Evolutionary conservation across 1,140 invertebrate species (phyloP).

Genomic region (Trichonephila clavipes): DNA sequence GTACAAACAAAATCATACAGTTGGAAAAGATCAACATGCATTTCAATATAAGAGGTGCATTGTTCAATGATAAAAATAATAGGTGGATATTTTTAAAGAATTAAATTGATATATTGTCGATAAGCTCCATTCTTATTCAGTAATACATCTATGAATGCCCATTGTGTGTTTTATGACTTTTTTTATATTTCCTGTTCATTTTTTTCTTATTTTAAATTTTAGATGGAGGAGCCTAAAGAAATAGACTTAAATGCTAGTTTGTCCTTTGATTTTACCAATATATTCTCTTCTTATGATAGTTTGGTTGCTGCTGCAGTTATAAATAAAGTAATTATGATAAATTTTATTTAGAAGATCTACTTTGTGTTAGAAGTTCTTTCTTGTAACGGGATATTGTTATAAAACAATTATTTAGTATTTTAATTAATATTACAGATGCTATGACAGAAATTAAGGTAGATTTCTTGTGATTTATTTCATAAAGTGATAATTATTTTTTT

Average conservation of each 20-base stretch:
- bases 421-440: neutral
- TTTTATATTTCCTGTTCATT: neutral
- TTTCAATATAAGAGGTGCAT: too few relatives aligned
- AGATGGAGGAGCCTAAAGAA: constrained; percentile 13
- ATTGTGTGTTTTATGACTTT: too few relatives aligned
- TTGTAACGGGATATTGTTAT: too few relatives aligned
- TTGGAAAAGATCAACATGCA: too few relatives aligned
- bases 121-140: too few relatives aligned
- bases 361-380: too few relatives aligned
- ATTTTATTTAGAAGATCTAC: neutral
- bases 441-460: neutral
- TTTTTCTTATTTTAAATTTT: neutral
- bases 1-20: too few relatives aligned
- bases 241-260: constrained; percentile 25
- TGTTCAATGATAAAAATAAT: too few relatives aligned
- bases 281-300: constrained; percentile 72
- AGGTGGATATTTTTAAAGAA: too few relatives aligned
- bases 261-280: constrained; percentile 42
- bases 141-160: too few relatives aligned
- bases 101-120: too few relatives aligned
- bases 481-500: too few relatives aligned
- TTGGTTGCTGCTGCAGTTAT: constrained; percentile 75
- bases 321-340: constrained; percentile 69
- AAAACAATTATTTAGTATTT: neutral
- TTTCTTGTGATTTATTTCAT: neutral